phyloP scores from a whole-genome alignment of 2,113 vertebrate genomes.

The Plecturocebus donacophilus region DNA sequence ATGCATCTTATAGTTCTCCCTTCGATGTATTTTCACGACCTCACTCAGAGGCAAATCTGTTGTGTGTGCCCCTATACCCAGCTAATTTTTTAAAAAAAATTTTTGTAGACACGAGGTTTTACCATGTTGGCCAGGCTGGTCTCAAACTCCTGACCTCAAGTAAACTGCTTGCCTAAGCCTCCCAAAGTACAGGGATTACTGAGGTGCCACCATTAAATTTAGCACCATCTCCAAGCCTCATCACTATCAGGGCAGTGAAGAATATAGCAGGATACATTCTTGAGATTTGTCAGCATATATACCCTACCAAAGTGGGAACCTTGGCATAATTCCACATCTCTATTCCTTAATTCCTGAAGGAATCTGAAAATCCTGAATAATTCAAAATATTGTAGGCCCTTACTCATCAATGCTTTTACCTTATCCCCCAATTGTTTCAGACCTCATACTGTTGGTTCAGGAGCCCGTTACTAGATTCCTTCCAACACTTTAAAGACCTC shows the following conservation, averaged over 20 bases:
- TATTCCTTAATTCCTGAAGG: background rate
- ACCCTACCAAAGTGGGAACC: background rate
- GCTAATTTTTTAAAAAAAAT: no score
- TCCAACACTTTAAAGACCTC: background rate
- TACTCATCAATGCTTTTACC: background rate
- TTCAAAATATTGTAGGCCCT: background rate
- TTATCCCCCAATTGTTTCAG: background rate
- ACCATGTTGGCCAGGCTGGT: no score
- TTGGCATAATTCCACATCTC: background rate
- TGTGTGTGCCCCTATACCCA: no score
- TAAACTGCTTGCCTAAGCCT: no score
- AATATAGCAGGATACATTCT: background rate
- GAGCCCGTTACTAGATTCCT: background rate
- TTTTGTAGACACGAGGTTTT: no score
- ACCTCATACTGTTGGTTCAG: background rate
- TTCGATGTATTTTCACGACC: background rate
- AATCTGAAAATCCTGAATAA: constrained; percentile 32
- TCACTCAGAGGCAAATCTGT: background rate
- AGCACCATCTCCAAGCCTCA: background rate
- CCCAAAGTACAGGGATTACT: no score
- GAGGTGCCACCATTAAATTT: constrained; percentile 1
- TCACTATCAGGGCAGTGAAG: background rate
- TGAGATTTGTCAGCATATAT: background rate
- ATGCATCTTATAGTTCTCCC: background rate
- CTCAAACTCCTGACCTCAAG: no score